Evolutionary conservation across 2,888 invertebrate genomes (phyloP).

Genomic region (Rhagonycha lutea): DNA sequence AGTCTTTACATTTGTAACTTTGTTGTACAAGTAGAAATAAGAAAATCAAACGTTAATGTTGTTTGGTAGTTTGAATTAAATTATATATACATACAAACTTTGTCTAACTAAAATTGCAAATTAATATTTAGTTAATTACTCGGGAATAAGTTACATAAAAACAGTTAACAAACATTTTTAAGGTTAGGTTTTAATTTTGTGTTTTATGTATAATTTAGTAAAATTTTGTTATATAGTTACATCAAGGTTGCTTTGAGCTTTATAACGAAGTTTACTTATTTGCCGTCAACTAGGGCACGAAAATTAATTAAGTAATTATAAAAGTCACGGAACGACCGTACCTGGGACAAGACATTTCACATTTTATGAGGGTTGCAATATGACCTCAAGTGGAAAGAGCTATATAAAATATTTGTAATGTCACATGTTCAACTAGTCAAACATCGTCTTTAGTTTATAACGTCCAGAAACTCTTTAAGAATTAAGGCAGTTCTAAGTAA

Average conservation of each 20-base stretch:
- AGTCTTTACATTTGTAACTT: background rate
- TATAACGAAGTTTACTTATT: slow-evolving; percentile 21
- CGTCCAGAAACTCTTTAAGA: background rate
- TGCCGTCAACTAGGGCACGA: slow-evolving; percentile 18
- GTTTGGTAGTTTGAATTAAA: background rate
- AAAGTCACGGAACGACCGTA: slow-evolving; percentile 35
- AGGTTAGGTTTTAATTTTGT: slow-evolving; percentile 13
- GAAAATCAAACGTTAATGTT: background rate
- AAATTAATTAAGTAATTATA: slow-evolving; percentile 43
- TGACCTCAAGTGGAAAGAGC: slow-evolving; percentile 17
- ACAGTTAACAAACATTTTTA: background rate
- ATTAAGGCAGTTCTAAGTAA: background rate
- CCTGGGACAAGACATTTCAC: slow-evolving; percentile 28
- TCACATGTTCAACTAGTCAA: slow-evolving; percentile 7
- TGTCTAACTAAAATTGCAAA: background rate
- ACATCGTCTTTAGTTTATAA: slow-evolving; percentile 9
- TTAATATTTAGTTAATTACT: background rate
- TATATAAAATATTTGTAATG: slow-evolving; percentile 14
- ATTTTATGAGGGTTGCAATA: slow-evolving; percentile 26
- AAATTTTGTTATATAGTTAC: slow-evolving; percentile 11
- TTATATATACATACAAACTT: too few relatives aligned
- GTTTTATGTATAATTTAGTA: slow-evolving; percentile 20
- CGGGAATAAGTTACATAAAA: background rate
- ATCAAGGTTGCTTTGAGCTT: slow-evolving; percentile 18
- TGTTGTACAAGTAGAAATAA: background rate